These are phyloP conservation scores for Python bivittatus DNA, from an alignment of 2,113 vertebrate genomes.

Conservation along the genomic window DNA sequence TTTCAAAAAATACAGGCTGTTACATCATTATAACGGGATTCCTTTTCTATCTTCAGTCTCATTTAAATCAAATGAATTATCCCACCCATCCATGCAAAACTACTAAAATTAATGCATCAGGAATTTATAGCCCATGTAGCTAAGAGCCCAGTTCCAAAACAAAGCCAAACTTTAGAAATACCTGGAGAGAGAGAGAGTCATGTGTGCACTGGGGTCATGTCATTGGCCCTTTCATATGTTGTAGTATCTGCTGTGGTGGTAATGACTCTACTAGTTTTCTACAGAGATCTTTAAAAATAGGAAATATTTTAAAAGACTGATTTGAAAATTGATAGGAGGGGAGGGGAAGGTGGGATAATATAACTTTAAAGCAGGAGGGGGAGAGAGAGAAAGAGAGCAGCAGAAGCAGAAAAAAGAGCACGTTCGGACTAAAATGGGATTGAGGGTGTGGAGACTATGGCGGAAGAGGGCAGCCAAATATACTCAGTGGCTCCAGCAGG, in stretches of 20 bases:
- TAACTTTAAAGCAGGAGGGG: neutral
- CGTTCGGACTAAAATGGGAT: neutral
- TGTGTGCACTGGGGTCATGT: too few species aligned
- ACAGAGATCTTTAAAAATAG: neutral
- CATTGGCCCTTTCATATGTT: neutral
- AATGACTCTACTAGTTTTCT: neutral
- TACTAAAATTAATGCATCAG: neutral
- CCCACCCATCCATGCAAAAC: neutral
- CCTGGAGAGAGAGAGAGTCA: neutral
- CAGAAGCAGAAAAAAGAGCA: neutral
- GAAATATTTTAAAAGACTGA: neutral
- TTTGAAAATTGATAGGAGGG: neutral
- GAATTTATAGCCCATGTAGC: neutral
- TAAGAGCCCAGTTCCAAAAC: neutral
- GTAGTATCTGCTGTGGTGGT: neutral
- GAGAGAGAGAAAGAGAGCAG: neutral
- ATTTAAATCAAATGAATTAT: neutral
- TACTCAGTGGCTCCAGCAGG: neutral
- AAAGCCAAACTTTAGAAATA: neutral
- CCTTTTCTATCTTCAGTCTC: neutral
- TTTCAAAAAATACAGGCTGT: neutral
- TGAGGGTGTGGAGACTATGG: neutral
- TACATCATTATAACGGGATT: neutral
- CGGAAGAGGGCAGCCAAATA: neutral
- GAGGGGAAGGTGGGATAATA: neutral